Evolutionary conservation across 2,888 invertebrate species (phyloP).

Genomic region (Pecten maximus): DNA sequence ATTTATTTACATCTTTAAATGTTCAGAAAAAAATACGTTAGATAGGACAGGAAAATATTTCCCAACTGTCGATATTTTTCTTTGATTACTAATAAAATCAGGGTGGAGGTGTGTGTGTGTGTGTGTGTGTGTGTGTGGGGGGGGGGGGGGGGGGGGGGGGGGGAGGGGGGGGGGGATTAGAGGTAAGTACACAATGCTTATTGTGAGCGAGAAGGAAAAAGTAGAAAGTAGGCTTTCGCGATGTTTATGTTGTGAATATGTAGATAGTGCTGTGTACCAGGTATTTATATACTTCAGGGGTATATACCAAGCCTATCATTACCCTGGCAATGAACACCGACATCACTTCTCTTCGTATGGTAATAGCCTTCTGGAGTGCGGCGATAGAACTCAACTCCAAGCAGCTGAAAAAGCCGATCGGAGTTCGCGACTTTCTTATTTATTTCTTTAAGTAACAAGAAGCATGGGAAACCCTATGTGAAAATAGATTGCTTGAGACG

Average conservation of each 20-base stretch:
- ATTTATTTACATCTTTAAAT: too few species aligned
- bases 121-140: too few species aligned
- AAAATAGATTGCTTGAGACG: too few species aligned
- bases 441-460: not conserved
- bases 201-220: not conserved
- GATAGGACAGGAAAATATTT: too few species aligned
- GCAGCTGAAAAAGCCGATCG: not conserved
- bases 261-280: not conserved
- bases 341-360: not conserved
- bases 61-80: too few species aligned
- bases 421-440: not conserved
- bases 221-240: not conserved
- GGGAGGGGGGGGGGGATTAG: too few species aligned
- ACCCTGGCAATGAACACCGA: not conserved
- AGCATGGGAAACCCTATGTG: not conserved
- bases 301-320: not conserved
- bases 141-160: too few species aligned
- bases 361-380: not conserved
- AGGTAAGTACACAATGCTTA: not conserved
- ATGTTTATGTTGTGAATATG: not conserved
- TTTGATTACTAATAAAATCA: too few species aligned
- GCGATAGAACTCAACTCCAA: not conserved
- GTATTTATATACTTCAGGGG: not conserved
- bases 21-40: too few species aligned
- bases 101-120: too few species aligned